Base-by-base conservation (phyloP, 2,888 invertebrate species). In the Melikaiella ostensackeni region DNA sequence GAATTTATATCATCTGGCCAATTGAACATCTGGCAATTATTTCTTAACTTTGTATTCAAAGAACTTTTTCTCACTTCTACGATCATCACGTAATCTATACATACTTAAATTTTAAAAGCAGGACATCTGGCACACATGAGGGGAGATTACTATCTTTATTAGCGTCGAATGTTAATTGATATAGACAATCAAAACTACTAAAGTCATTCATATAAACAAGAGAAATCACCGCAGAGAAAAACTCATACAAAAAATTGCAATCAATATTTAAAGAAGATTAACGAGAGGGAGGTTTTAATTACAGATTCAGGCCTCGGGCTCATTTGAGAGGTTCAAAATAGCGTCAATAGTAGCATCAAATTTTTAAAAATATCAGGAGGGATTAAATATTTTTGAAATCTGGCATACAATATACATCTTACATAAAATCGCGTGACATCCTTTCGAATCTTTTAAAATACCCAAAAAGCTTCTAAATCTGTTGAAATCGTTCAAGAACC, bases 131-230 rank as follows among this genome's bases (percentile, higher is more conserved):
- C 27, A 21, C 42, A 19, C 24, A 33, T n/a, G 35, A 62, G 62
- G 62, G 62, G 33, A 62, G 62, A 62, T 62, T 62, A 7, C 3
- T 33, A 62, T 62, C 33, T 30, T 62, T 35, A 62, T 62, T n/a
- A 62, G 62, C 19, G n/a, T 0, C 21, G 7, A 55, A 55, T 57
- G 21, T 0, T 57, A n/a, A 50, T n/a, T 50, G 50, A 19, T n/a
- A 50, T 24, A 4, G 4, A 9, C 57, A 24, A 21, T 24, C 24
- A 13, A 9, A 24, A 24, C 57, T 55, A 11, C 0, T 55, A 21
- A 55, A 55, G 9, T 21, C 55, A 21, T 21, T 21, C 21, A 8
- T 21, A 55, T 21, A 55, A 55, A 55, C 55, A 55, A 55, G 2
- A 11, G 8, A 8, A 21, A 9, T 21, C 9, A 13, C 9, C 21